phyloP scores from a whole-genome alignment of 2,113 vertebrate genomes.

The Plestiodon gilberti region DNA sequence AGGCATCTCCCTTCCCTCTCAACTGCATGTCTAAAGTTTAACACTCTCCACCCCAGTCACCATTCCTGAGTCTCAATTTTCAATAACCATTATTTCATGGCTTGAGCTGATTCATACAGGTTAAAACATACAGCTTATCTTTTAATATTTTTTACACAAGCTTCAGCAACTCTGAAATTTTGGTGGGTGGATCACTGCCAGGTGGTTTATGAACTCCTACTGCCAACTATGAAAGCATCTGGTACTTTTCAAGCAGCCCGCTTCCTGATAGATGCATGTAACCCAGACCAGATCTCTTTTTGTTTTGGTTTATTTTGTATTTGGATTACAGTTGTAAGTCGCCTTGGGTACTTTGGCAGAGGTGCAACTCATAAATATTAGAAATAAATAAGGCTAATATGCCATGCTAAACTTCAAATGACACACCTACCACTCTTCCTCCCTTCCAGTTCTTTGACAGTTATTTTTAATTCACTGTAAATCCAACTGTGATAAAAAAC shows the following conservation, averaged over 20 bases:
- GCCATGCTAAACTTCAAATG: constrained; percentile 13
- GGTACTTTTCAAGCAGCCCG: constrained; percentile 20
- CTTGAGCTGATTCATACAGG: constrained; percentile 14
- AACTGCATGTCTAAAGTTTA: background rate
- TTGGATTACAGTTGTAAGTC: background rate
- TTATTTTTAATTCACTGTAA: constrained; percentile 26
- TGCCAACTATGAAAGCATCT: constrained; percentile 60
- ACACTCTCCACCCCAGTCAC: background rate
- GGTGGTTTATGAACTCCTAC: constrained; percentile 60
- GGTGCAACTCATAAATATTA: background rate
- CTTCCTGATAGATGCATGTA: background rate
- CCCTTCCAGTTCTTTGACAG: constrained; percentile 35
- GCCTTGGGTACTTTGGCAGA: background rate
- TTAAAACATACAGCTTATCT: constrained; percentile 40
- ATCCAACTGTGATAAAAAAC: constrained; percentile 18
- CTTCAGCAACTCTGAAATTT: constrained; percentile 44
- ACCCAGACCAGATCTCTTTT: background rate
- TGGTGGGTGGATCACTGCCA: constrained; percentile 59
- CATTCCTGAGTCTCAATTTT: background rate
- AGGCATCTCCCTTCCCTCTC: background rate
- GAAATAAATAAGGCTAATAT: constrained; percentile 18
- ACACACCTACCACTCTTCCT: constrained; percentile 42
- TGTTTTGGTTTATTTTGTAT: constrained; percentile 35
- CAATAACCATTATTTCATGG: constrained; percentile 42
- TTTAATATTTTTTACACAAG: background rate